Base-by-base conservation (phyloP, 2,113 vertebrate species). In the Hippoglossus stenolepis region DNA sequence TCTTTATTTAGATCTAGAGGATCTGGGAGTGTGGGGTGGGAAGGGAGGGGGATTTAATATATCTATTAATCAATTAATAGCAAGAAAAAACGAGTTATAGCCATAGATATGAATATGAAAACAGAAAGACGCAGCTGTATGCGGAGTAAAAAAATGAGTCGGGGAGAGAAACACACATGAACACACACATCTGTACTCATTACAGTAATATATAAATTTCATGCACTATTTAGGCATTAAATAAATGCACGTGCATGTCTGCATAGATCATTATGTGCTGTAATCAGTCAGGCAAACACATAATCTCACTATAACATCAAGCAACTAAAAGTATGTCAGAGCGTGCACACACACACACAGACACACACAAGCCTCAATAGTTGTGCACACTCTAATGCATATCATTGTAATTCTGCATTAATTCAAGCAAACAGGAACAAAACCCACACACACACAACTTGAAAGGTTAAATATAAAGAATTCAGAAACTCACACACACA, bases 391-490 rank as follows among this genome's bases (percentile, higher is more conserved):
- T 31, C 31, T 31, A 31, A 31, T 31, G 31, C 31, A 31, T 31
- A 31, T 31, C 31, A 31, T 31, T 31, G 31, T 31, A 31, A 6
- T 31, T 7, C 31, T 7, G 31, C 31, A 6, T 31, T 6, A 31
- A 31, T 31, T 31, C 31, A 31, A 31, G 31, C 31, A 31, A 31
- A 31, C 31, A 31, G 31, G 31, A 31, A 31, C 31, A 31, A 31
- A 31, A 31, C 31, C 31, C 31, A 31, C 31, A 31, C 31, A 31
- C 31, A 31, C 38, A 65, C 24, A 64, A 79, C 57, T 75, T 77
- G n/a, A 75, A 73, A 62, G 63, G 61, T 79, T 69, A 74, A 35
- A 65, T 65, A 72, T 35, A 69, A 79, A 73, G 54, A 73, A 76
- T 82, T 73, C 74, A 77, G 43, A 68, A 49, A 31, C 5, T 31